Evolutionary conservation across 2,888 invertebrate genomes (phyloP), one percentile per base, ranked within the genome.

Genomic region (Drosophila paranaensis): DNA sequence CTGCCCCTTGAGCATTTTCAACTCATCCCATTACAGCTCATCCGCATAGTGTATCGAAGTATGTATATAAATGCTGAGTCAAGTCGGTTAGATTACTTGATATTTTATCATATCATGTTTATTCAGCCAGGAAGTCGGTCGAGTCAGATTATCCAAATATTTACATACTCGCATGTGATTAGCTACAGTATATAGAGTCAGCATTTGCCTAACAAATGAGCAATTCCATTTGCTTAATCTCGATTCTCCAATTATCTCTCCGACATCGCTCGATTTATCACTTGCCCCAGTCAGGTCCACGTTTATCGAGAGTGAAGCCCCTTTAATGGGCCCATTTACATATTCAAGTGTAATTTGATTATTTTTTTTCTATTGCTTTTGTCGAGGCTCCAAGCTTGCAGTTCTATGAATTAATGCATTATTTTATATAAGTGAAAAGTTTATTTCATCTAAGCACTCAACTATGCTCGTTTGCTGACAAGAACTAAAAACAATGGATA

Each of bases 101-200:
- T 37, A 20, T 45, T 51, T 53, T 43, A 35, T 13, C 10, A 30
- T 40, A 40, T 45, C 42, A 65, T 68, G 66, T 65, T 68, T 66
- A 57, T 57, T 46, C 66, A 65, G 39, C 13, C 39, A 39, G 39
- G 42, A 63, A 58, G 33, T 46, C 30, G 30, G 35, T 35, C n/a
- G 40, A 20, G 20, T 43, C 20, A 33, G 56, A 39, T 64, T 33
- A 42, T 65, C 37, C n/a, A 46, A 50, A 30, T 33, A 60, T 71
- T 45, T 53, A 43, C 50, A 71, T 58, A 42, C 42, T 62, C 30
- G 70, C 25, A 55, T 62, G 39, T 57, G 35, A 43, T 54, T 40
- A 51, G 42, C 35, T 35, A 20, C 40, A 25, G 42, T n/a, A 20
- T 48, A 10, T 39, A 50, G 10, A 40, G n/a, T 13, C 42, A 30